phyloP scores from a whole-genome alignment of 1,140 invertebrate species.

The Berghia stephanieae region DNA sequence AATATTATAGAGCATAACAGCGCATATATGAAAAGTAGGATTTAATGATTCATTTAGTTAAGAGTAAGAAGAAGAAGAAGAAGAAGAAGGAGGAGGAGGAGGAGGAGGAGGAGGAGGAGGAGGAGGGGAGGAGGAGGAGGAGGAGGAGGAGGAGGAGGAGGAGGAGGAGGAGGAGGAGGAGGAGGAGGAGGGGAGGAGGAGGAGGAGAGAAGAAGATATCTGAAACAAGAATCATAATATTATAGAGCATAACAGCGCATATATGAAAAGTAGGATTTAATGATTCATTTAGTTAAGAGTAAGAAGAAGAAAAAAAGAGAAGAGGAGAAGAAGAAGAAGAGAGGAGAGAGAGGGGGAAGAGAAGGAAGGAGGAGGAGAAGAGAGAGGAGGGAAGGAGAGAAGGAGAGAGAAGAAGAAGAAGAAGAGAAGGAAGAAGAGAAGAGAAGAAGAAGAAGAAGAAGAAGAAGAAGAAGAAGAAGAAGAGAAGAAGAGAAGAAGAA shows the following conservation, averaged over 20 bases:
- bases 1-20: neutral
- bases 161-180: neutral
- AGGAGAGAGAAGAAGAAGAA: no score
- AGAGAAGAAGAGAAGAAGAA: no score
- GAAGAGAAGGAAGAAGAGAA: no score
- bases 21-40: neutral
- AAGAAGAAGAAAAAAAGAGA: neutral
- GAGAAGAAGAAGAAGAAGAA: no score
- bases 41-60: neutral
- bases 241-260: neutral
- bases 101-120: no score
- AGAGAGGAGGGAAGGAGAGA: no score
- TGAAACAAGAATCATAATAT: slow-evolving; percentile 33
- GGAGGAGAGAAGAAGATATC: no score
- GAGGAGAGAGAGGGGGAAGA: no score
- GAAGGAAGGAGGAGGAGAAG: no score
- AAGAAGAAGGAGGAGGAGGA: neutral
- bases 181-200: neutral
- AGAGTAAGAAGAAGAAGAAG: neutral
- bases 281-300: neutral
- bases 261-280: neutral
- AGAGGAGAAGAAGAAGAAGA: no score
- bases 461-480: no score
- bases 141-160: neutral
- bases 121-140: no score